Base-by-base conservation (phyloP, 2,797 vertebrate genomes). In the Tokudaia muenninki region DNA sequence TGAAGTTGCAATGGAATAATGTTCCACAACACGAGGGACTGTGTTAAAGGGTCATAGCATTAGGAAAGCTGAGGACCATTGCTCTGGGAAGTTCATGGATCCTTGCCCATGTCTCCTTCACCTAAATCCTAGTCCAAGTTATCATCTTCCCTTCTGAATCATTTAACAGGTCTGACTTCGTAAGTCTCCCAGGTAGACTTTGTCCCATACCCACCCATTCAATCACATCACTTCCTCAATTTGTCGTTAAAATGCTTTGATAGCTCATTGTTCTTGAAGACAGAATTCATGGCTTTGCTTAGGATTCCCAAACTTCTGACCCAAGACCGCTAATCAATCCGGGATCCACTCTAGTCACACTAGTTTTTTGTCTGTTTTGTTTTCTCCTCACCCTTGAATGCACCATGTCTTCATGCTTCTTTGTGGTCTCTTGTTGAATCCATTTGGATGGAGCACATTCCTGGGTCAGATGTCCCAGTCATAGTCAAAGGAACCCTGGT, bases 211-310 rank as follows among this genome's bases (percentile, higher is more conserved):
- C 78, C 84, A 72, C 63, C 29, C 52, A n/a, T 80, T 37, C n/a
- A 37, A 67, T 92, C 59, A 59, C 37, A 59, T 65, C 16, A 4
- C 74, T 26, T 79, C 79, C 17, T 79, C 80, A 41, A n/a, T 88
- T 80, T 67, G 10, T 91, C 86, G 74, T 80, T 81, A 83, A 94
- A 86, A 59, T 2, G 31, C 52, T 90, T 79, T 63, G 31, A 16
- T 90, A 72, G n/a, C 52, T 90, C 84, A 61, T 93, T 44, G 12
- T 52, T 50, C 41, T 59, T 87, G 44, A 95, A 83, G 50, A 82
- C 55, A 83, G 91, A 93, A 72, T 70, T 59, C 41, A 29, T 26
- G 57, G 37, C 77, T 52, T 24, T 2, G 9, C 1, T 0, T 78
- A 81, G 26, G 47, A 92, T 90, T 31, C 44, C 78, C 81, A 37